These are phyloP conservation scores for Eupithecia vulgata DNA, from an alignment of 2,888 invertebrate species.

Conservation along the genomic window DNA sequence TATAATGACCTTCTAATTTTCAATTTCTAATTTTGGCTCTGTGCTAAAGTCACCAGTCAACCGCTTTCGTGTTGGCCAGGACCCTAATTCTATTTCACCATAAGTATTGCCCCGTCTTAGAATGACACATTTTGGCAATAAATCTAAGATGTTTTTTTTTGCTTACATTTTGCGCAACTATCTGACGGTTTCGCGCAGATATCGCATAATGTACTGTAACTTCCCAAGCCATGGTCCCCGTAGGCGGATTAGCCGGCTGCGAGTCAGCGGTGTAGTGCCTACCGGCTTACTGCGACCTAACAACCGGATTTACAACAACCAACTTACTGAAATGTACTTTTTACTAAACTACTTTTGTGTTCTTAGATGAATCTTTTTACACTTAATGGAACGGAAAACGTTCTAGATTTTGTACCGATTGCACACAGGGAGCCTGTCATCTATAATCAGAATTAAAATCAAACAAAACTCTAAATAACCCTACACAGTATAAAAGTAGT, in stretches of 20 bases:
- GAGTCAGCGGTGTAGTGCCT: slow-evolving; percentile 29
- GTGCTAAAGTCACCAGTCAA: too few relatives aligned
- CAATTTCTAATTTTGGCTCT: too few relatives aligned
- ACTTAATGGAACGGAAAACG: too few relatives aligned
- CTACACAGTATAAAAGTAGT: neutral
- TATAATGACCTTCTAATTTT: too few relatives aligned
- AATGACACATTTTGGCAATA: too few relatives aligned
- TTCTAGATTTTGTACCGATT: too few relatives aligned
- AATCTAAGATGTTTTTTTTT: too few relatives aligned
- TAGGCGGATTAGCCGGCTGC: slow-evolving; percentile 20
- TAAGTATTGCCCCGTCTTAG: too few relatives aligned
- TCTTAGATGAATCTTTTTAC: neutral
- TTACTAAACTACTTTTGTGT: neutral
- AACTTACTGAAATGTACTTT: slow-evolving; percentile 7
- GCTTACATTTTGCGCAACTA: neutral
- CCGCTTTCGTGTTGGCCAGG: too few relatives aligned
- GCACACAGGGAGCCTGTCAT: neutral
- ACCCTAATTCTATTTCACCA: too few relatives aligned
- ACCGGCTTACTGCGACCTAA: slow-evolving; percentile 9
- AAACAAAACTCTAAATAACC: neutral
- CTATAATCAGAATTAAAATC: neutral
- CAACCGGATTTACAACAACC: slow-evolving; percentile 7
- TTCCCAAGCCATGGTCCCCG: neutral
- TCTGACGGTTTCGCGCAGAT: neutral
- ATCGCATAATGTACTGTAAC: neutral